Conservation (phyloP, 2,888 invertebrate genomes). For the Phengaris arion region DNA sequence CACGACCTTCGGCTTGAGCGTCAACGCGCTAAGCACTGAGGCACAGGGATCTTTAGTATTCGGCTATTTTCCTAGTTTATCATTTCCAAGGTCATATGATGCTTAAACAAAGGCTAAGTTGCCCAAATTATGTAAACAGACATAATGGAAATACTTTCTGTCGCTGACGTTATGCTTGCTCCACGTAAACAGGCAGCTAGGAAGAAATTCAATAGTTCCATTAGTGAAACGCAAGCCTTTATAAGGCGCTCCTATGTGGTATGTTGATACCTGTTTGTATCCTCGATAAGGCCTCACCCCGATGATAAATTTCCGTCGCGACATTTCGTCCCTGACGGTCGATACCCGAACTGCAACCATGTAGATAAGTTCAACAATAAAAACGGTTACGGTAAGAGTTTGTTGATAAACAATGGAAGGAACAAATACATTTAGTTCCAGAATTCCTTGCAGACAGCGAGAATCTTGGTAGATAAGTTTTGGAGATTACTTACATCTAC, state of each 20-base stretch:
- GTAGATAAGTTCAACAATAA: slow-evolving; percentile 70
- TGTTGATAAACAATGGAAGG: slow-evolving; percentile 5
- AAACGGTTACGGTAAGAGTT: slow-evolving; percentile 55
- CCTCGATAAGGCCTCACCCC: slow-evolving; percentile 62
- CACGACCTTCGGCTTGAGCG: too few species aligned
- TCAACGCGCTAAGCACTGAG: too few species aligned
- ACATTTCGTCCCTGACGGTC: slow-evolving; percentile 67
- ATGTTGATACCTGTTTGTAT: slow-evolving; percentile 57
- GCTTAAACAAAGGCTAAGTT: slow-evolving; percentile 12
- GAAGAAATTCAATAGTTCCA: slow-evolving; percentile 58
- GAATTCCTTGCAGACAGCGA: slow-evolving; percentile 5
- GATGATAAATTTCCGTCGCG: slow-evolving; percentile 72
- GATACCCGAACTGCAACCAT: slow-evolving; percentile 72
- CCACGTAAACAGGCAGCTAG: slow-evolving; percentile 46
- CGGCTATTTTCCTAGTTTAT: neutral
- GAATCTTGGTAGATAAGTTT: neutral
- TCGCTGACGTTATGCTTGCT: slow-evolving; percentile 35
- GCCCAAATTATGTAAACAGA: slow-evolving; percentile 5
- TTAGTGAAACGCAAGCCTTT: slow-evolving; percentile 60
- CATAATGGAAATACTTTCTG: slow-evolving; percentile 13
- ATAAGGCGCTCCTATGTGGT: slow-evolving; percentile 61
- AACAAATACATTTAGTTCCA: neutral
- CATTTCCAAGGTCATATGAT: neutral
- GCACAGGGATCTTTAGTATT: too few species aligned
- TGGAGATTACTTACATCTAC: neutral